Base-by-base conservation (phyloP, 2,888 invertebrate genomes). In the Schizaphis graminum region DNA sequence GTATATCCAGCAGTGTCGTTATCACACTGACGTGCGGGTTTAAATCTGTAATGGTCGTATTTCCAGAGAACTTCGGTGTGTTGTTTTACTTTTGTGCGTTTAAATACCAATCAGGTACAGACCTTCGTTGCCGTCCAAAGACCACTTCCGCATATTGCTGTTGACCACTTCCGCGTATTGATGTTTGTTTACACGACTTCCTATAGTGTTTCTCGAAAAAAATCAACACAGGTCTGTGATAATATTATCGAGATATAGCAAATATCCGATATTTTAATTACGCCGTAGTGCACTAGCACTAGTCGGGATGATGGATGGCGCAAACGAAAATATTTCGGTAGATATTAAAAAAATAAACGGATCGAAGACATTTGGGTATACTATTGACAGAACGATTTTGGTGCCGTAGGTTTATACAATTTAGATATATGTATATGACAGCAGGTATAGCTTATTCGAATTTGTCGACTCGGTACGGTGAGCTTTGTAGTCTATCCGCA, bases 1-100 rank as follows among this genome's bases (percentile, higher is more conserved):
- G 16, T n/a, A 13, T 4, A n/a, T n/a, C 13, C 21, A 4, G n/a
- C n/a, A 13, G 5, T 0, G 16, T n/a, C 8, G n/a, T n/a, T 28
- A 0, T n/a, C 0, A n/a, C 11, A 3, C 0, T 3, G 28, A 11
- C 3, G 3, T 26, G 61, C 3, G n/a, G n/a, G 67, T n/a, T n/a
- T 67, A 67, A 67, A 67, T 3, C n/a, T 67, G 0, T 67, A n/a
- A n/a, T 35, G 35, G n/a, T 77, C 35, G 35, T 16, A 35, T 35
- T 77, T 77, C 7, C 35, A 21, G 7, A 35, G 5, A 35, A 35
- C 35, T 16, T 4, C 11, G 0, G 13, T 67, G n/a, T 13, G n/a
- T n/a, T 77, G 5, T 77, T 21, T 7, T 1, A 35, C 21, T 21
- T 77, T 21, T 77, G 77, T 21, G 16, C 16, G 7, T 7, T 2